A percentile compares a stretch with the other conserved stretches of the same genome.
These are phyloP conservation scores for Galemys pyrenaicus DNA, from an alignment of 2,113 vertebrate genomes.

Conservation along the genomic window DNA sequence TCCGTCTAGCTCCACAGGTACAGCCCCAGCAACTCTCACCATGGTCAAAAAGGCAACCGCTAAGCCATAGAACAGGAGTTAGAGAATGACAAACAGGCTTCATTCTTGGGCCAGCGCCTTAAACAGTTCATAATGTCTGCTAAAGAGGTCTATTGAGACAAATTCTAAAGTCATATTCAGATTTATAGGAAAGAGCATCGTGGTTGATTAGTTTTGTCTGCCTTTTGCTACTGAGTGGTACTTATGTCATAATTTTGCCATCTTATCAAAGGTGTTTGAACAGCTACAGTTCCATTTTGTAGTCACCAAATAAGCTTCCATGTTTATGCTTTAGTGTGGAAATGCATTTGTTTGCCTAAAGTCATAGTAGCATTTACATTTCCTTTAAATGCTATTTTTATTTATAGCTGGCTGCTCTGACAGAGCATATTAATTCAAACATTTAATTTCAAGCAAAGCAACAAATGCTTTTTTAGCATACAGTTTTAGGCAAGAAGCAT, in stretches of 20 bases:
- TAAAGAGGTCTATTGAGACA: background rate
- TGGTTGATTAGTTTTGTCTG: background rate
- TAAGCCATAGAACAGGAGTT: background rate
- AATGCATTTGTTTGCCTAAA: background rate
- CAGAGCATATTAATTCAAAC: conserved; percentile 39
- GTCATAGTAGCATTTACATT: conserved; percentile 18
- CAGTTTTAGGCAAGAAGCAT: conserved; percentile 30
- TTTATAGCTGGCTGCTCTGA: background rate
- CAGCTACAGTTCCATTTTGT: background rate
- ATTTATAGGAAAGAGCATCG: background rate
- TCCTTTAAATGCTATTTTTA: conserved; percentile 16
- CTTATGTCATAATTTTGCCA: background rate
- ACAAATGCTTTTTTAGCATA: conserved; percentile 24
- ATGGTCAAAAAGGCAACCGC: background rate
- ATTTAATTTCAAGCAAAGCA: conserved; percentile 50
- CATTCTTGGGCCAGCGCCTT: background rate
- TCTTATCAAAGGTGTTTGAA: background rate
- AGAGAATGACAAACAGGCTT: background rate
- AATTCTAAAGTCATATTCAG: background rate
- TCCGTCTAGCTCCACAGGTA: background rate
- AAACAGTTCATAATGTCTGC: background rate
- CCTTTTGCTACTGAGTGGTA: background rate
- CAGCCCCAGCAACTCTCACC: background rate
- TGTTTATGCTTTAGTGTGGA: background rate
- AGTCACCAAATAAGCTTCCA: background rate